Evolutionary conservation across 1,140 invertebrate species (phyloP).

Genomic region (Zophobas atratus): DNA sequence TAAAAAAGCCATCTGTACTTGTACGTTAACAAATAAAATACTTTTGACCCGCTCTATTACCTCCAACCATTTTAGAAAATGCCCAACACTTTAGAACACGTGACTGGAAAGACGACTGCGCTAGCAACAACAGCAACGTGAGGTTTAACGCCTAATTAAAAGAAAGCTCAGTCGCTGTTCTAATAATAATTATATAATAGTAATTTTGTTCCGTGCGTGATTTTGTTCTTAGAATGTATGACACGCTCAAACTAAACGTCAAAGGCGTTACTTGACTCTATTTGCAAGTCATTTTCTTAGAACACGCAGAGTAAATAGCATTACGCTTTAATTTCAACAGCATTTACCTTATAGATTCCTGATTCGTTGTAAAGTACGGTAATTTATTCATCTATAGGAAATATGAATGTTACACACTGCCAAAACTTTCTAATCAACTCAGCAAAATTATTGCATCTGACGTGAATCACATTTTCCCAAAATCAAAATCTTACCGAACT

Average conservation of each 20-base stretch:
- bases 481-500: too few species aligned
- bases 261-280: neutral
- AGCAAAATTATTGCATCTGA: neutral
- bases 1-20: slow-evolving; percentile 55
- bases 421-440: neutral
- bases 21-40: slow-evolving; percentile 51
- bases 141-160: slow-evolving; percentile 2
- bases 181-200: too few species aligned
- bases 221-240: neutral
- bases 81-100: slow-evolving; percentile 21
- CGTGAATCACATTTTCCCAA: too few species aligned
- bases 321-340: too few species aligned
- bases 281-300: too few species aligned
- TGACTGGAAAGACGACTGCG: slow-evolving; percentile 29
- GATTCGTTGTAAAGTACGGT: neutral
- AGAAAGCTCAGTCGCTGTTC: neutral
- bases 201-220: neutral
- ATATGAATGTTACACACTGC: neutral
- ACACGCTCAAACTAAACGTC: neutral
- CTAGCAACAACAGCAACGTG: neutral
- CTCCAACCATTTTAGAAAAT: slow-evolving; percentile 30
- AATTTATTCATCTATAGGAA: neutral
- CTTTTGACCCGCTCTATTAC: slow-evolving; percentile 40
- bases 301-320: too few species aligned
- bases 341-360: neutral